Evolutionary conservation across 2,888 invertebrate species (phyloP), one percentile per base, ranked within the genome.

Genomic region (Drosophila nr. perissopoda): DNA sequence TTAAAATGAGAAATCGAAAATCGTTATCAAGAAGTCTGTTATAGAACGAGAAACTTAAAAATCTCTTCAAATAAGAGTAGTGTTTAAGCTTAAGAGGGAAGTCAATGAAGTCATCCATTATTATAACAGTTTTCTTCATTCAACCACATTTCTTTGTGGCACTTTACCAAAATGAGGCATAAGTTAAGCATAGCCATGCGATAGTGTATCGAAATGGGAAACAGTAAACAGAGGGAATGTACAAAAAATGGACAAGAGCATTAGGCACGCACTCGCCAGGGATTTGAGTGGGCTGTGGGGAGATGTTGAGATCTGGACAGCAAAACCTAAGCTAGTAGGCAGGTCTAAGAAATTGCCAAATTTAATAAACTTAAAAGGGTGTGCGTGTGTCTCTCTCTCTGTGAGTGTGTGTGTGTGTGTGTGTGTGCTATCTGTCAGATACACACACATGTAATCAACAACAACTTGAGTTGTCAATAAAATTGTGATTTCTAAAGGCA

Each of bases 281-380:
- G 87, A 87, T 69, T 86, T 83, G 72, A 72, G 79, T 72, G 68
- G 83, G 33, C 57, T 38, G 70, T 40, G 61, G 69, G 25, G 36
- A 31, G 65, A 25, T 16, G n/a, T 29, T 60, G 36, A 29, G 40
- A 61, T 51, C 60, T 74, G 74, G 67, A 69, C 74, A 71, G 64
- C 51, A 40, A 18, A 36, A 53, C 48, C 76, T 78, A 68, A 71
- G 80, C 79, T 69, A 56, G 69, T 79, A 73, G 67, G 73, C 73
- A 73, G 74, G 72, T 73, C 83, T 83, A 80, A 89, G 83, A 85
- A 82, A 90, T 90, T 90, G 90, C 80, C 78, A 90, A 89, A 90
- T 90, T 90, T 91, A 91, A 90, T 90, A 90, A 91, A 90, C 89
- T 81, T 90, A 89, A 89, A 91, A 89, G 91, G 90, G 86, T 90